A percentile compares a stretch with the other conserved stretches of the same genome.
Conservation (phyloP, 2,888 invertebrate species). For the Laspeyria flexula region DNA sequence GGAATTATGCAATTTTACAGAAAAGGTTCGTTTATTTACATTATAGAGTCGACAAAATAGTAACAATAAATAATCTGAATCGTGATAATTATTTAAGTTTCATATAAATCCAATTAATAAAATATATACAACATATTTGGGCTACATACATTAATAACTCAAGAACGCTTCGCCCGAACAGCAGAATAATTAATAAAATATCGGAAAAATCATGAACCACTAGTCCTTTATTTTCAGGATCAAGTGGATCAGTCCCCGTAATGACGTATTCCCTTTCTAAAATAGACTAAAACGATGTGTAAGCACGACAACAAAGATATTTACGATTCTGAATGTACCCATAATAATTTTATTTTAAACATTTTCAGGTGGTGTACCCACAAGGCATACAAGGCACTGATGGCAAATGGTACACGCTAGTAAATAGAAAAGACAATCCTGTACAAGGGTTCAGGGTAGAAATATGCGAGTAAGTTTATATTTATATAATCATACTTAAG, state of each 20-base stretch:
- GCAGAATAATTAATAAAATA: no score
- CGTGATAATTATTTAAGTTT: background rate
- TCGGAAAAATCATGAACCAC: no score
- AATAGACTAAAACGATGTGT: no score
- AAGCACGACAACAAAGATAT: background rate
- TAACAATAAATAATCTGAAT: no score
- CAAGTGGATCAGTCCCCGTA: no score
- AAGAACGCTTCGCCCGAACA: no score
- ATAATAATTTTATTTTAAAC: background rate
- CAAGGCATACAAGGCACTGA: slow-evolving; percentile 86
- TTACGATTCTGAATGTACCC: background rate
- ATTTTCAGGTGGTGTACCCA: slow-evolving; percentile 85
- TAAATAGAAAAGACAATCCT: slow-evolving; percentile 87
- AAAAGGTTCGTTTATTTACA: slow-evolving; percentile 51
- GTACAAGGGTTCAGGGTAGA: slow-evolving; percentile 91
- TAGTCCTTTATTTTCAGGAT: no score
- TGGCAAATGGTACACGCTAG: slow-evolving; percentile 89
- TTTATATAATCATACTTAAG: background rate
- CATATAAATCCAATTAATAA: no score
- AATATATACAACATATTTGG: no score
- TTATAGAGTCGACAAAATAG: no score
- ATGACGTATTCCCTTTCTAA: no score
- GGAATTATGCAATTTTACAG: slow-evolving; percentile 72
- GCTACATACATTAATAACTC: no score
- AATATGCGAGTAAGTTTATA: slow-evolving; percentile 88